Conservation (phyloP, 2,113 vertebrate species). For the Coracopsis vasa region DNA sequence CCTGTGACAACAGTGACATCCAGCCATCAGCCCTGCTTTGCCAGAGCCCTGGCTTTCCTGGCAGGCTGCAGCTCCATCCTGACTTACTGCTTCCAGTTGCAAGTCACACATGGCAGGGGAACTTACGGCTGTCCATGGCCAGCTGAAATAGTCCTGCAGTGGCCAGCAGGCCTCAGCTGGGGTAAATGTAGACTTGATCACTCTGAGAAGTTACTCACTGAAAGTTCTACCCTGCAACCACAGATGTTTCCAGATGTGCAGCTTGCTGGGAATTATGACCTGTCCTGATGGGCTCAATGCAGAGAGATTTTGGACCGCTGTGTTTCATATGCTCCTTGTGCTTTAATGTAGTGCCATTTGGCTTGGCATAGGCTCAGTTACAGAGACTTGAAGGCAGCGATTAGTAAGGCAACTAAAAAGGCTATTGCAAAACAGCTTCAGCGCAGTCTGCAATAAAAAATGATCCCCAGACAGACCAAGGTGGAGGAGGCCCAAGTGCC, state of each 20-base stretch:
- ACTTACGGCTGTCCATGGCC: not conserved
- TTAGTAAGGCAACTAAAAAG: constrained; percentile 2
- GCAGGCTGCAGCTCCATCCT: not conserved
- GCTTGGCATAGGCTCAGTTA: not conserved
- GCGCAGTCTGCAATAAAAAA: not conserved
- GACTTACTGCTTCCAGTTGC: not conserved
- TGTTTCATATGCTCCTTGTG: not conserved
- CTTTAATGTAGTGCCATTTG: not conserved
- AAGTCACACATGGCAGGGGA: not conserved
- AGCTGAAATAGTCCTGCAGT: not conserved
- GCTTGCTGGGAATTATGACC: not conserved
- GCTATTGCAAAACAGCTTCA: not conserved
- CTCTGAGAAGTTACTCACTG: not conserved
- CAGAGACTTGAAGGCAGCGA: not conserved
- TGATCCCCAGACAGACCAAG: not conserved
- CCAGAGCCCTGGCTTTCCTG: not conserved
- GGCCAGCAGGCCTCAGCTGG: not conserved
- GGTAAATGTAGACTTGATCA: not conserved
- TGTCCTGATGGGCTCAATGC: not conserved
- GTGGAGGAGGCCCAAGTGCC: not conserved
- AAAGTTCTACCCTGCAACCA: not conserved
- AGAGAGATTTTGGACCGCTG: not conserved
- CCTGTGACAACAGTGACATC: not conserved
- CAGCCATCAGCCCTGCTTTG: not conserved
- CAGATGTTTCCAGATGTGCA: not conserved